A percentile compares a stretch with the other conserved stretches of the same genome.
These are phyloP conservation scores for Caenorhabditis sp. DNA, from an alignment of 2,888 invertebrate species.

Conservation along the genomic window DNA sequence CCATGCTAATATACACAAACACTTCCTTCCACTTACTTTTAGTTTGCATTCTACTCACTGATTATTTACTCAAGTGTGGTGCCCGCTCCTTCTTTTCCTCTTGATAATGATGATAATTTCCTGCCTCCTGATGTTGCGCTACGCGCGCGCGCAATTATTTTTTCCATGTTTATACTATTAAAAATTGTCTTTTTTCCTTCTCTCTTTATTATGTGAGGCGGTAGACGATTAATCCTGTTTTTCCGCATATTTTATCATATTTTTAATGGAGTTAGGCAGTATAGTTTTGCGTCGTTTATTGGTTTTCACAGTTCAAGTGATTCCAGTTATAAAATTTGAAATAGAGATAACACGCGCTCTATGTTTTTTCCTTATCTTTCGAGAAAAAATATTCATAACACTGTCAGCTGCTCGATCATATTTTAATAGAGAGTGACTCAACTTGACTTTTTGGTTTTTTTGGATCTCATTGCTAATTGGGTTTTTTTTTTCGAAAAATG, in stretches of 20 bases:
- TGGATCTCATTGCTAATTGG: too few species aligned
- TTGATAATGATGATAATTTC: background rate
- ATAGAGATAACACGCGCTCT: too few species aligned
- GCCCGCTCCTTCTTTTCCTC: background rate
- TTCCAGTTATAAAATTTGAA: too few species aligned
- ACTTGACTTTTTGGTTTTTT: too few species aligned
- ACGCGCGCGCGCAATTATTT: background rate
- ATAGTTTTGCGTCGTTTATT: background rate
- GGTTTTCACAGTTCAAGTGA: too few species aligned
- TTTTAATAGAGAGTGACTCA: too few species aligned
- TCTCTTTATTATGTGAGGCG: too few species aligned
- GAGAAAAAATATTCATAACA: too few species aligned
- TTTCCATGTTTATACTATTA: background rate
- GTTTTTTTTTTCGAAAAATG: too few species aligned
- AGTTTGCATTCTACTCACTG: background rate
- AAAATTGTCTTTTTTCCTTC: background rate
- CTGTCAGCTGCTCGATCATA: too few species aligned
- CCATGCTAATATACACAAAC: constrained; percentile 1
- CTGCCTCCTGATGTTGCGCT: too few species aligned
- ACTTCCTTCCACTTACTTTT: background rate
- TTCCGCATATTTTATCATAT: background rate
- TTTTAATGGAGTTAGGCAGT: background rate
- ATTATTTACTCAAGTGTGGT: background rate
- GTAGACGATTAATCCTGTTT: background rate
- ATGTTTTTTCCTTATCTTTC: too few species aligned